Evolutionary conservation across 2,888 invertebrate species (phyloP), one percentile per base, ranked within the genome.

Genomic region (Phaonia tiefii): DNA sequence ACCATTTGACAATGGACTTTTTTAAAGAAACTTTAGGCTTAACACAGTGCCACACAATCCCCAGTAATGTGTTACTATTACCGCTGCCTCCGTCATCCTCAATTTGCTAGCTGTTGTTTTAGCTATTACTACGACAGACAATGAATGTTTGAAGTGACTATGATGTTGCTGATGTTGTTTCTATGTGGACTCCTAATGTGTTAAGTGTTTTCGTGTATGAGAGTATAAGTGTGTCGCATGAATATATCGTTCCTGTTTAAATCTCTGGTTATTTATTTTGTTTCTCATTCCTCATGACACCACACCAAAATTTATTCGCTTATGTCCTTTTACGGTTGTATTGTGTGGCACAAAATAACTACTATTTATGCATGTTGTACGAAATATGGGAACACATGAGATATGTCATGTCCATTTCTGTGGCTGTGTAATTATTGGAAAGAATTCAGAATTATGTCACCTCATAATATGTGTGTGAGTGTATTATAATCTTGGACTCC

Each of bases 221-320:
- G 13, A 22, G 63, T 42, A 3, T 63, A 13, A 5, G 13, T 4
- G 22, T 63, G n/a, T 37, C 1, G 8, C 15, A 10, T 5, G 39
- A 15, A 60, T 60, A 39, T n/a, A n/a, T 51, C 66, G 63, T 72
- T 69, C 72, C 60, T 71, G 39, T 67, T 79, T 60, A 71, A 69
- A 39, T 54, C 20, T 56, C 20, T 20, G 63, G 42, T 63, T 63
- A 63, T 63, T 63, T 63, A 63, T 63, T 39, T 63, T 63, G 63
- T 63, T 63, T 63, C 63, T 63, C 20, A 42, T 22, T 42, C 42
- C 63, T 42, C 17, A 37, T 11, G 39, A 17, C 60, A 60, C 58
- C 49, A 60, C 37, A 2, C 25, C 58, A 11, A 58, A n/a, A n/a
- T n/a, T n/a, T n/a, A n/a, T n/a, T n/a, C n/a, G n/a, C n/a, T n/a